Percentiles rank a stretch among this genome's conserved stretches.
These are phyloP conservation scores for Morinoia aosen DNA, from an alignment of 2,888 invertebrate species.

Conservation along the genomic window DNA sequence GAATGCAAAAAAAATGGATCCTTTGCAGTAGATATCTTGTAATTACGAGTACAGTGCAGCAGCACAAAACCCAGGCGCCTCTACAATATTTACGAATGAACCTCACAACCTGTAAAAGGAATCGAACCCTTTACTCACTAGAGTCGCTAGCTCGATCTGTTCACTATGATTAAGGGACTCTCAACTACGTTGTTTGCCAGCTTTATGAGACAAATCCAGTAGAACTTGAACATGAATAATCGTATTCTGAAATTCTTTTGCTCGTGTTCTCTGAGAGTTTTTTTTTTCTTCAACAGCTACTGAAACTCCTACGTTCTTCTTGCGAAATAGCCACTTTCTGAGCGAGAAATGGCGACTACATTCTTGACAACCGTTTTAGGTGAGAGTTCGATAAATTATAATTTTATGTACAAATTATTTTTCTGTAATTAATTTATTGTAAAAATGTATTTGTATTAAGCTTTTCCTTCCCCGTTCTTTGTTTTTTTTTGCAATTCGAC, in stretches of 20 bases:
- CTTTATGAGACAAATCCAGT: background rate
- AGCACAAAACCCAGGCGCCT: background rate
- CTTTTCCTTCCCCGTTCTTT: background rate
- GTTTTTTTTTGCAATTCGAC: too few relatives aligned
- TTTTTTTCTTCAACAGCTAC: background rate
- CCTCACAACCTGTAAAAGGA: background rate
- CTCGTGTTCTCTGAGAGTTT: background rate
- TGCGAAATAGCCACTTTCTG: background rate
- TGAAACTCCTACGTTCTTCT: background rate
- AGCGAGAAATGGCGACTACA: background rate
- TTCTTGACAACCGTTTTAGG: background rate
- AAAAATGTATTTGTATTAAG: background rate
- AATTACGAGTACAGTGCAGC: background rate
- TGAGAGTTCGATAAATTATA: background rate
- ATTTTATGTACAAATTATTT: background rate
- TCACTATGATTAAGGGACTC: background rate
- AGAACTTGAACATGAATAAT: background rate
- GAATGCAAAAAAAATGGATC: too few relatives aligned
- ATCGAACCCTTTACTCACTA: background rate
- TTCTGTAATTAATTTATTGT: background rate
- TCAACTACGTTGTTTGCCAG: background rate
- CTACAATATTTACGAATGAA: background rate
- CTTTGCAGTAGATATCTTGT: background rate
- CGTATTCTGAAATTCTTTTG: background rate
- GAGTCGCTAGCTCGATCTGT: background rate